Conservation (phyloP, 2,797 vertebrate genomes). For the Lepidocolaptes lacrymiger region DNA sequence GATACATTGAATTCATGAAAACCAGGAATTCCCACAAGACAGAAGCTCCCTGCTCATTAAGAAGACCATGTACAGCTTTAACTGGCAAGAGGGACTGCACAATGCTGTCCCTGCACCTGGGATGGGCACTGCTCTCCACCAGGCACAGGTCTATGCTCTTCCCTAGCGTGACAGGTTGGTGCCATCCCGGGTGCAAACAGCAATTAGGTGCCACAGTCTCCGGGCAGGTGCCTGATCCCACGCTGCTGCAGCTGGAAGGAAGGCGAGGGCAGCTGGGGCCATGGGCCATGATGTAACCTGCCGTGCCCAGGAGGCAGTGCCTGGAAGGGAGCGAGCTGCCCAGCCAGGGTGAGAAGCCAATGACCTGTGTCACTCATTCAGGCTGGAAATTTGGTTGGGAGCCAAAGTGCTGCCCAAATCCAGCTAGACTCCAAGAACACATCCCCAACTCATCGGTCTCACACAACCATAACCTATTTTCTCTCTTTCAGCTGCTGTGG, state of each 20-base stretch:
- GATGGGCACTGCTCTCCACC: neutral
- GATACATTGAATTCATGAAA: neutral
- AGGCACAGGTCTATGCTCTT: fast-evolving
- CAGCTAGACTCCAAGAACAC: neutral
- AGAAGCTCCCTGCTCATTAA: neutral
- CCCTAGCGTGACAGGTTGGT: neutral
- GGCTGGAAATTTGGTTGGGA: neutral
- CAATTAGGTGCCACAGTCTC: neutral
- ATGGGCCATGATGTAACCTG: neutral
- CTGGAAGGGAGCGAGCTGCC: neutral
- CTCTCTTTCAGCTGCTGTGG: fast-evolving
- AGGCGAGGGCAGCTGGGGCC: neutral
- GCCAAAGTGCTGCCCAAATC: conserved; percentile 14
- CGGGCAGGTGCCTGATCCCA: neutral
- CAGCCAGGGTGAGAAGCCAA: neutral
- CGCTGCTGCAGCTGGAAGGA: fast-evolving
- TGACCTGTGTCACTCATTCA: neutral
- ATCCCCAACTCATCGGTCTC: neutral
- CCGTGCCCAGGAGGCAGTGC: neutral
- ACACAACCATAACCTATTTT: fast-evolving
- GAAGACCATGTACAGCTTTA: neutral
- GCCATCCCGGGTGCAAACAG: neutral
- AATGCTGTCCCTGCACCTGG: neutral
- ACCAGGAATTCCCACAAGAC: neutral
- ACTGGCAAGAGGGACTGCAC: neutral